Base-by-base conservation (phyloP, 1,140 invertebrate species). In the Ectropis grisescens region DNA sequence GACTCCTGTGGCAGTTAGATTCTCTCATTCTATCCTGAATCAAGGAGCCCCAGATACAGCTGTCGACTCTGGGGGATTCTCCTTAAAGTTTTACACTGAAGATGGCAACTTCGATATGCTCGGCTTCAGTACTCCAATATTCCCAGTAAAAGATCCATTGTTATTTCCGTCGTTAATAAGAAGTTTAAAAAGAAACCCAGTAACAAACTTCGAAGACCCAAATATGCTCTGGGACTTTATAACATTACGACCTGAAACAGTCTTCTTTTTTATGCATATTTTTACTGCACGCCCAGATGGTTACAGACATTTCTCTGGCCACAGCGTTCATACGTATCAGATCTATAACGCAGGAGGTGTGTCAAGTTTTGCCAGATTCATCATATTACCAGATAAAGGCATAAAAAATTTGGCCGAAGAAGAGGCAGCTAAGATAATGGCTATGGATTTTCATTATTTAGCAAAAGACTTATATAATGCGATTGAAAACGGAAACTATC, bases 171-270 rank as follows among this genome's bases (percentile, higher is more conserved):
- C 75, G 43, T 88, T 89, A 39, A 85, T 89, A 9, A 83, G 87
- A 38, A 74, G 84, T 2, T 86, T 89, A 51, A 91, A 91, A 74
- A 83, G 89, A 46, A 91, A 92, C 58, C 90, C 90, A 11, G 83
- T 84, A 7, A 92, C 89, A 2, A 85, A 91, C 70, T 48, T 91
- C 8, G 85, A 86, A 58, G 92, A 95, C 75, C 75, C 88, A 2
- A 93, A 96, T 57, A 92, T 91, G 87, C 90, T 95, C 49, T 97
- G 94, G 94, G 96, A 98, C 60, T 97, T 97, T 58, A 85, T 96
- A 15, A 88, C 91, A 0, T 70, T 96, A 11, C 84, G 93, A 37
- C 92, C 93, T 0, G 95, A 97, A 76, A 86, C 89, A 2, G 89
- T 90, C 7, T 93, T 96, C 62, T 66, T 70, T 52, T 70, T 68